Conservation (phyloP, 2,888 invertebrate genomes). For the Phaedon cochleariae region DNA sequence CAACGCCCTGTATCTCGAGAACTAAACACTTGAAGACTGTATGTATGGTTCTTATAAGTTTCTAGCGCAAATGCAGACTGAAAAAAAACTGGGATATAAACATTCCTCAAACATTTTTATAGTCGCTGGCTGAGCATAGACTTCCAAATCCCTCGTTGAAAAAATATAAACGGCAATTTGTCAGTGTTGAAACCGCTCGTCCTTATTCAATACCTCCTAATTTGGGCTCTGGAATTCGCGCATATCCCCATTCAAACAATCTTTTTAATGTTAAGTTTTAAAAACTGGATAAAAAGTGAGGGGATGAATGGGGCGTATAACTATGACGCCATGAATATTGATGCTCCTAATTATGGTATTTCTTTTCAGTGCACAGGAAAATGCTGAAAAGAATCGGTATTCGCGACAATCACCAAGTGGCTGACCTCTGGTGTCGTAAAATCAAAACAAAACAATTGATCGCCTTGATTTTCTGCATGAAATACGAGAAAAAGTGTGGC, state of each 20-base stretch:
- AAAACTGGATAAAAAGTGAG: slow-evolving; percentile 53
- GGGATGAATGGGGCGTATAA: slow-evolving; percentile 53
- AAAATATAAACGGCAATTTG: slow-evolving; percentile 58
- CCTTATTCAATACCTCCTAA: slow-evolving; percentile 56
- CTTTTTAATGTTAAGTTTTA: slow-evolving; percentile 54
- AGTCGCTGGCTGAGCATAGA: slow-evolving; percentile 46
- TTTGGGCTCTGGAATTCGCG: slow-evolving; percentile 55
- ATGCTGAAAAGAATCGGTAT: background rate
- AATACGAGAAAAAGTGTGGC: no score
- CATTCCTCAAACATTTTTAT: slow-evolving; percentile 23
- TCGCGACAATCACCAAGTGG: no score
- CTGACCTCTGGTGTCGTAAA: no score
- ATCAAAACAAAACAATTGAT: no score
- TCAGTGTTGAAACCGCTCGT: slow-evolving; percentile 50
- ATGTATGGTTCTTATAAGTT: no score
- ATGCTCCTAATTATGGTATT: slow-evolving; percentile 49
- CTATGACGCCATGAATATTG: slow-evolving; percentile 56
- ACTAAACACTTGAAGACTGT: no score
- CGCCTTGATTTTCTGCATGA: no score
- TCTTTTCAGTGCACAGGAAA: slow-evolving; percentile 20
- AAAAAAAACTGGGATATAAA: background rate
- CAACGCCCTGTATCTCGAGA: no score
- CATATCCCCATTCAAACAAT: slow-evolving; percentile 52
- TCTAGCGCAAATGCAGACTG: no score
- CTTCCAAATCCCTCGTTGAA: slow-evolving; percentile 49